phyloP scores from a whole-genome alignment of 2,113 vertebrate genomes.

The Limanda limanda region DNA sequence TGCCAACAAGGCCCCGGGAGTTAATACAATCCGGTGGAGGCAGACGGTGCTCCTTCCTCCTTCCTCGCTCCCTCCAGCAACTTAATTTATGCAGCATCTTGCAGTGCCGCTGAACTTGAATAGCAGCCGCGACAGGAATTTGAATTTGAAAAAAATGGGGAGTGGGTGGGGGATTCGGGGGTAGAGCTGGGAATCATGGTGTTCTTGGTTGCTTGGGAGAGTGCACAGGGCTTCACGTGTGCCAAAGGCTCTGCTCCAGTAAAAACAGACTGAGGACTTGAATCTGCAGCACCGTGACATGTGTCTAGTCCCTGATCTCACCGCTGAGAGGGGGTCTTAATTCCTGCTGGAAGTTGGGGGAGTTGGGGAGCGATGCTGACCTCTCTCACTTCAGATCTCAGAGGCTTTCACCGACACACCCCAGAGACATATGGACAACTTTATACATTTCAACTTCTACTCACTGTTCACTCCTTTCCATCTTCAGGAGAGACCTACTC shows the following conservation, averaged over 20 bases:
- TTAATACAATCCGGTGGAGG: conserved; percentile 39
- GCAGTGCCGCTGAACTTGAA: conserved; percentile 69
- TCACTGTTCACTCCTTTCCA: conserved; percentile 18
- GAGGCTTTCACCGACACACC: conserved; percentile 51
- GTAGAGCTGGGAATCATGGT: conserved; percentile 31
- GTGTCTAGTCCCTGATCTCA: conserved; percentile 61
- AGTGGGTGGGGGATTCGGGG: neutral
- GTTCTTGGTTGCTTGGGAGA: conserved; percentile 22
- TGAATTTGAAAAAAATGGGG: conserved; percentile 58
- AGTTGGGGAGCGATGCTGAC: neutral
- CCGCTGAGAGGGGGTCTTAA: conserved; percentile 46
- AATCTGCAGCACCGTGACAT: conserved; percentile 53
- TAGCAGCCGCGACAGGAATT: conserved; percentile 63
- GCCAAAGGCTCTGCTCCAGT: conserved; percentile 56
- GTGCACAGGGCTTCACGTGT: conserved; percentile 5
- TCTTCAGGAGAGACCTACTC: conserved; percentile 28
- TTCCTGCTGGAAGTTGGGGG: conserved; percentile 39
- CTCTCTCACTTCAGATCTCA: conserved; percentile 48
- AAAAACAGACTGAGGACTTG: conserved; percentile 67
- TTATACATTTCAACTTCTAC: conserved; percentile 44
- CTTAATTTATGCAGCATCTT: conserved; percentile 82
- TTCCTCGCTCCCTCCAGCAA: conserved; percentile 45
- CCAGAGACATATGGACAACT: conserved; percentile 33
- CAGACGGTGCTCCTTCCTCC: conserved; percentile 38
- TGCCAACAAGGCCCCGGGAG: conserved; percentile 44